Percentiles rank a stretch among this genome's conserved stretches.
phyloP scores from a whole-genome alignment of 2,113 vertebrate species.

The Psittacula cyanocephala region DNA sequence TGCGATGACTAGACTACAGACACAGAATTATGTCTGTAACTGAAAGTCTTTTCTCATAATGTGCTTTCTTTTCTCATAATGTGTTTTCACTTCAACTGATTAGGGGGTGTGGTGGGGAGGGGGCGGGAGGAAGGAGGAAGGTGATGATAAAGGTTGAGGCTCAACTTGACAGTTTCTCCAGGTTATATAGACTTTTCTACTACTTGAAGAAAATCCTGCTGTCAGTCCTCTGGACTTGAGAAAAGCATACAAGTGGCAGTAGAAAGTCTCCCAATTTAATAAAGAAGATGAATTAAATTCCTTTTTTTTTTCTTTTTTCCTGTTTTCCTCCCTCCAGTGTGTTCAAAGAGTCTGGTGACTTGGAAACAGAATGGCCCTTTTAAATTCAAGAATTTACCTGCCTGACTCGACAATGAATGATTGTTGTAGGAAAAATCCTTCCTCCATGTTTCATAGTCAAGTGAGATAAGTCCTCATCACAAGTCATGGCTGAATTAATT shows the following conservation, averaged over 20 bases:
- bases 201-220: background rate
- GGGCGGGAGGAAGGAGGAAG: too few relatives aligned
- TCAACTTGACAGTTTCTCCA: background rate
- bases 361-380: background rate
- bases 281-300: background rate
- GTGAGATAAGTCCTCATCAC: background rate
- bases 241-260: background rate
- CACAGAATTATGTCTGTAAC: background rate
- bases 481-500: background rate
- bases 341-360: background rate
- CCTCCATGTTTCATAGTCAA: background rate
- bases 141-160: background rate
- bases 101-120: too few relatives aligned
- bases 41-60: background rate
- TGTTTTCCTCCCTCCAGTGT: fast-evolving
- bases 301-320: background rate
- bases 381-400: background rate
- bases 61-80: background rate
- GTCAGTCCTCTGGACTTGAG: background rate
- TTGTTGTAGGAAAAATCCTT: background rate
- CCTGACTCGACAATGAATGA: background rate
- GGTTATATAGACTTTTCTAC: background rate
- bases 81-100: background rate
- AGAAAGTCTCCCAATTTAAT: background rate
- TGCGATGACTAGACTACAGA: background rate